Evolutionary conservation across 2,888 invertebrate genomes (phyloP).

Genomic region (Anodontia alba): DNA sequence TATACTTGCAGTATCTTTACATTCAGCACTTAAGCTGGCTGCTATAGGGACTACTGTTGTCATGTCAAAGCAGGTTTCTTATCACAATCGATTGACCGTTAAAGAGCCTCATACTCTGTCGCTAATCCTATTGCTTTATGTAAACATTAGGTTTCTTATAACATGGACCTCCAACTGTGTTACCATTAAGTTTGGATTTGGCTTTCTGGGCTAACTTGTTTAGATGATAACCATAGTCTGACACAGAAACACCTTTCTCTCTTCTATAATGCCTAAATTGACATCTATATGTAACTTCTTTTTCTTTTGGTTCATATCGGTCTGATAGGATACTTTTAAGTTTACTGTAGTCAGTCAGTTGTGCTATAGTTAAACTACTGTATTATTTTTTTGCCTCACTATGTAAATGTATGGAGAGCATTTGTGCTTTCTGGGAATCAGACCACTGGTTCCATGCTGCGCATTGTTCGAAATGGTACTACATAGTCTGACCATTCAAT

Average conservation of each 20-base stretch:
- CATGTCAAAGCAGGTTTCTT: not conserved
- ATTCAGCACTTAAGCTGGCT: not conserved
- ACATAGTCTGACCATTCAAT: constrained; percentile 7
- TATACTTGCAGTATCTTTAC: not conserved
- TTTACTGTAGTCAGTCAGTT: not conserved
- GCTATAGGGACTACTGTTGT: not conserved
- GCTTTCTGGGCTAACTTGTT: constrained; percentile 22
- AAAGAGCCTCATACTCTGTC: not conserved
- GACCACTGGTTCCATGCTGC: constrained; percentile 7
- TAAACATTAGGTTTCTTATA: constrained; percentile 11
- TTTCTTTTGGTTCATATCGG: constrained; percentile 30
- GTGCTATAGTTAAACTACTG: constrained; percentile 10
- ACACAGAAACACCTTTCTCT: constrained; percentile 9
- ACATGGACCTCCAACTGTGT: constrained; percentile 1
- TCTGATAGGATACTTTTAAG: constrained; percentile 15
- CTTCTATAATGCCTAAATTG: constrained; percentile 34
- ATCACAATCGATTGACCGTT: not conserved
- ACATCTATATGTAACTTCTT: constrained; percentile 27
- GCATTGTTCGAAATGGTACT: not conserved
- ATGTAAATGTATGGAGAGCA: constrained; percentile 24
- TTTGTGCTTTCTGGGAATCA: constrained; percentile 33
- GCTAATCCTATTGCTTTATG: constrained; percentile 19
- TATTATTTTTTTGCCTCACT: constrained; percentile 24
- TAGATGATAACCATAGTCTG: constrained; percentile 38
- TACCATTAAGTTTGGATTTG: constrained; percentile 12